Conservation (phyloP, 53 echinoderm and acorn worm species). For the Crossaster papposus region DNA sequence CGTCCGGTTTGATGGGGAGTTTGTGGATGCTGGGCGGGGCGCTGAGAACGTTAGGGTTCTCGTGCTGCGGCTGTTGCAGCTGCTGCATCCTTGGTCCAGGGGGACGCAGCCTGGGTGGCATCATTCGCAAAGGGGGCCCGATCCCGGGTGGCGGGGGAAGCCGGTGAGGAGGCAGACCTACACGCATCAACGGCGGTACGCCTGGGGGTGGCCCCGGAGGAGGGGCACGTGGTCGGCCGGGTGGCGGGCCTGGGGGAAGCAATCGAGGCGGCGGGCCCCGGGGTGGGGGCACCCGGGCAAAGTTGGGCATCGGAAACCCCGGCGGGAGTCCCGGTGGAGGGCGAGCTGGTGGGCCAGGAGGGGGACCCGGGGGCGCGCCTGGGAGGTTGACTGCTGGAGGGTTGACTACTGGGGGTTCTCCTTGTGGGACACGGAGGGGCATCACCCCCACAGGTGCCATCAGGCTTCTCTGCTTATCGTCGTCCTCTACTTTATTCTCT, state of each 20-base stretch:
- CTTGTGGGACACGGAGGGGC: conserved; percentile 28
- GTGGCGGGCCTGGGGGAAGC: conserved; percentile 87
- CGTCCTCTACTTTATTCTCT: conserved; percentile 61
- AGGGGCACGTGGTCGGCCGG: conserved; percentile 85
- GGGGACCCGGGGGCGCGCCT: conserved; percentile 75
- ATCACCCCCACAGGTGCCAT: conserved; percentile 13
- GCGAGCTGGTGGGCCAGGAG: conserved; percentile 77
- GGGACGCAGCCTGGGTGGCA: conserved; percentile 72
- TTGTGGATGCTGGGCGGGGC: conserved; percentile 93
- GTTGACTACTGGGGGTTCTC: conserved; percentile 20
- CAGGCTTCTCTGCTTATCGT: conserved; percentile 21
- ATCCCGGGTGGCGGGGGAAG: conserved; percentile 63
- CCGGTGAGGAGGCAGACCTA: conserved; percentile 62
- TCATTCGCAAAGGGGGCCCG: conserved; percentile 60
- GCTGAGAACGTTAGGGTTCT: conserved; percentile 94
- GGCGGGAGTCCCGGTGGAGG: conserved; percentile 87
- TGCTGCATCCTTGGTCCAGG: conserved; percentile 32
- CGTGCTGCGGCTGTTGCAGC: conserved; percentile 61
- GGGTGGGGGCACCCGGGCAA: conserved; percentile 71
- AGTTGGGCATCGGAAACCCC: conserved; percentile 86
- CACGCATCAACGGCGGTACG: conserved; percentile 76
- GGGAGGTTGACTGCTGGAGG: conserved; percentile 33
- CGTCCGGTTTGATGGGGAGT: conserved; percentile 70
- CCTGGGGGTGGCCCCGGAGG: conserved; percentile 96
- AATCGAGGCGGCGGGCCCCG: conserved; percentile 73